These are phyloP conservation scores for Brienomyrus brachyistius DNA, from an alignment of 2,113 vertebrate genomes.

Conservation along the genomic window DNA sequence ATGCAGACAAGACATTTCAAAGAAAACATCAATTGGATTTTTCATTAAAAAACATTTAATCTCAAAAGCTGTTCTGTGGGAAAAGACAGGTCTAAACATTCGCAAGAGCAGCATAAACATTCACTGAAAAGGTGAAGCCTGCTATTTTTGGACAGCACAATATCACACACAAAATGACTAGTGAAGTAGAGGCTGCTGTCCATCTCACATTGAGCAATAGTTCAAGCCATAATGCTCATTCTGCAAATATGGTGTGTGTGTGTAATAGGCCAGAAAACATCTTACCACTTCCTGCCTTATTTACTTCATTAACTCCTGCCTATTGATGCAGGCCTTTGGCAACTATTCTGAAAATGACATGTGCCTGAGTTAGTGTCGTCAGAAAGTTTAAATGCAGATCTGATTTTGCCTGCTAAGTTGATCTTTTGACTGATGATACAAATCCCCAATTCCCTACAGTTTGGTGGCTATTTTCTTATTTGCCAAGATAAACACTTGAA, in stretches of 20 bases:
- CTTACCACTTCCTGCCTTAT: background rate
- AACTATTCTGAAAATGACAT: background rate
- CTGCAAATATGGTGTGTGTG: background rate
- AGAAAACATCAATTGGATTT: background rate
- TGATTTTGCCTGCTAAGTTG: background rate
- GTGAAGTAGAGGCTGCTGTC: background rate
- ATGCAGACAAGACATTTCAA: conserved; percentile 1
- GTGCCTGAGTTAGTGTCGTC: background rate
- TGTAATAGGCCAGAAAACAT: background rate
- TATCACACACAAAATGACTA: background rate
- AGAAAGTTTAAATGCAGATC: background rate
- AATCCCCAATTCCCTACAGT: background rate
- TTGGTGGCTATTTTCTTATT: background rate
- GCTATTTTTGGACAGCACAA: background rate
- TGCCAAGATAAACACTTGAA: background rate
- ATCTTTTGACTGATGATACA: background rate
- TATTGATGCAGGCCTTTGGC: background rate
- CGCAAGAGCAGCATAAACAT: background rate
- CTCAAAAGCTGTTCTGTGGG: background rate
- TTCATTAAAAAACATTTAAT: conserved; percentile 4
- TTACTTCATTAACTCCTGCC: background rate
- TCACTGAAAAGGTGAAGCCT: background rate
- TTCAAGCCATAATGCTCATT: background rate
- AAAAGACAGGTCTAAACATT: conserved; percentile 4
- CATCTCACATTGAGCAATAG: background rate